phyloP scores from a whole-genome alignment of 2,888 invertebrate genomes.

The Sthenelais limicola region DNA sequence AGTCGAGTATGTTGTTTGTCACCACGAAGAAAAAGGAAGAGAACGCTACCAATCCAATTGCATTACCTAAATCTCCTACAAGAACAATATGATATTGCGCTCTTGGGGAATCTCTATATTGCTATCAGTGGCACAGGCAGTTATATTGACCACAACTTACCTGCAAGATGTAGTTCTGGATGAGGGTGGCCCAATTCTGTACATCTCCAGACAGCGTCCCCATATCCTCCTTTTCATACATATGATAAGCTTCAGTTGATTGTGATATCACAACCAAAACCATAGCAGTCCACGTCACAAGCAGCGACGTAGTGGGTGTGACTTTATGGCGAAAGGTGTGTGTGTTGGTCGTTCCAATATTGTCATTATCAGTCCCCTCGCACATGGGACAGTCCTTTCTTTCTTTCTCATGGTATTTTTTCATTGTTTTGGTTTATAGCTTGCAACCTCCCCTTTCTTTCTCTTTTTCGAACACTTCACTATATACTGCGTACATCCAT shows the following conservation, averaged over 20 bases:
- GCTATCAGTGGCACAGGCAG: too few species aligned
- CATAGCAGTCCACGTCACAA: background rate
- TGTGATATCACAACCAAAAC: background rate
- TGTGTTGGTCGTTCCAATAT: too few species aligned
- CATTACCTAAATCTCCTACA: background rate
- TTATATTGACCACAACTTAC: constrained; percentile 52
- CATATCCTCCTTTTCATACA: constrained; percentile 30
- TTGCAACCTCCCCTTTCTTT: too few species aligned
- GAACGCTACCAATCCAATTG: background rate
- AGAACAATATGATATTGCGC: background rate
- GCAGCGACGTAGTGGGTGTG: too few species aligned
- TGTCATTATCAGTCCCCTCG: too few species aligned
- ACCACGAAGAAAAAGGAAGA: background rate
- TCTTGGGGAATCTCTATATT: background rate
- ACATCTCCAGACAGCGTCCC: constrained; percentile 69
- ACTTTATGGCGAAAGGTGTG: too few species aligned
- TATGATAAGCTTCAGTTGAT: constrained; percentile 11
- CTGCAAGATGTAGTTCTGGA: constrained; percentile 73
- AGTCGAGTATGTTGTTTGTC: too few species aligned
- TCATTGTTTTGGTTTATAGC: too few species aligned
- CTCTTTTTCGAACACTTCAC: too few species aligned
- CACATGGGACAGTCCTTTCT: too few species aligned
- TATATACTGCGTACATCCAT: too few species aligned
- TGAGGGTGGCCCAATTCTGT: constrained; percentile 73
- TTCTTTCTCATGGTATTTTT: too few species aligned